Conservation (phyloP, 2,888 invertebrate genomes). For the Trichopria drosophilae region DNA sequence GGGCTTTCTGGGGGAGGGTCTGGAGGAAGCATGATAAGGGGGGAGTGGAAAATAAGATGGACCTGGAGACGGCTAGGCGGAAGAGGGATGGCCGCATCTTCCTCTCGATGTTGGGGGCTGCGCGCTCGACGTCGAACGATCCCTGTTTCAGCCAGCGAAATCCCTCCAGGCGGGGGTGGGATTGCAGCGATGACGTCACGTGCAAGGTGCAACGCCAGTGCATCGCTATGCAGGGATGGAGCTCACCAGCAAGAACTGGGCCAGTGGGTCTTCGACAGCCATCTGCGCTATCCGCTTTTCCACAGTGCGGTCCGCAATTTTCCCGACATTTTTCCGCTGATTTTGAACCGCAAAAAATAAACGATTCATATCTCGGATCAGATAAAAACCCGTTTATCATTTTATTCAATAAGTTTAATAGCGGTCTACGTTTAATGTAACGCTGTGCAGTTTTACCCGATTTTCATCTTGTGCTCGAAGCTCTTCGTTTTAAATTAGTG, state of each 20-base stretch:
- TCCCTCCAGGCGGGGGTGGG: conserved; percentile 43
- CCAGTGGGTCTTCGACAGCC: conserved; percentile 55
- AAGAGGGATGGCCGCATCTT: no score
- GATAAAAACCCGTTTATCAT: no score
- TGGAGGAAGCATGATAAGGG: conserved; percentile 23
- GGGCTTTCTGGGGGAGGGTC: conserved; percentile 10
- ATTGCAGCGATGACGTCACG: conserved; percentile 48
- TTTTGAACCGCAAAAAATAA: no score
- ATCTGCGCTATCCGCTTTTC: conserved; percentile 49
- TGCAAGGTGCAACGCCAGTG: conserved; percentile 52
- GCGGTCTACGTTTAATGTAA: no score
- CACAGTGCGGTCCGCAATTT: neutral
- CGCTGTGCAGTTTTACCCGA: no score
- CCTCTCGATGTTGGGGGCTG: no score
- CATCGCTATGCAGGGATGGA: conserved; percentile 47
- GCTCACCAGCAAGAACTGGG: conserved; percentile 51
- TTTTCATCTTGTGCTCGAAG: no score
- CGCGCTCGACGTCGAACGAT: no score
- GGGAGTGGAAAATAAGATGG: conserved; percentile 22
- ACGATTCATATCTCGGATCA: no score
- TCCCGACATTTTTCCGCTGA: no score
- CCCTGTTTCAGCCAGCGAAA: conserved; percentile 41
- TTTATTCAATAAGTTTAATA: no score
- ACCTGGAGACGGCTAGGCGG: conserved; percentile 24
- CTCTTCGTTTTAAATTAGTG: no score